A percentile compares a stretch with the other conserved stretches of the same genome.
Conservation (phyloP, 2,113 vertebrate genomes). For the Ptilonorhynchus violaceus region DNA sequence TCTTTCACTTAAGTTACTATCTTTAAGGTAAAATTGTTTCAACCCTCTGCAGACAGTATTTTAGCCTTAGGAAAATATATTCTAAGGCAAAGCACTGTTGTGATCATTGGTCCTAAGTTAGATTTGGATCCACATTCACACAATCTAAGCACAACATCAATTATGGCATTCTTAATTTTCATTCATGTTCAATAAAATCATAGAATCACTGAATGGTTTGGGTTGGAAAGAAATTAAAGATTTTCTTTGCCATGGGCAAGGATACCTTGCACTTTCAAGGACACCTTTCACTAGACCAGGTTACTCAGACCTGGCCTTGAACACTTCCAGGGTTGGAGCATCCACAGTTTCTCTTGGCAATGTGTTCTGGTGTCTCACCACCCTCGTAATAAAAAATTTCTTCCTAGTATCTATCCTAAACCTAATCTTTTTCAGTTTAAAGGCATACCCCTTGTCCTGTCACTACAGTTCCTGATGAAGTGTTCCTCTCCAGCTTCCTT, state of each 20-base stretch:
- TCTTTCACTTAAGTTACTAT: neutral
- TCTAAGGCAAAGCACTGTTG: neutral
- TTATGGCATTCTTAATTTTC: neutral
- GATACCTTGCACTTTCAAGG: neutral
- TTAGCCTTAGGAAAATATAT: neutral
- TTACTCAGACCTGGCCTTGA: neutral
- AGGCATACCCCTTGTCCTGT: neutral
- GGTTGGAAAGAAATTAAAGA: neutral
- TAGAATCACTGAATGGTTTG: neutral
- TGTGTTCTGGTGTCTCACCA: neutral
- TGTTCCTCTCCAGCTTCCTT: neutral
- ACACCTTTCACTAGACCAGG: neutral
- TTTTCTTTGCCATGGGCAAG: neutral
- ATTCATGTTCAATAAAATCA: fast-evolving
- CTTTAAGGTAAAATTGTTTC: neutral
- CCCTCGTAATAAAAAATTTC: neutral
- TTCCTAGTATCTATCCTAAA: neutral
- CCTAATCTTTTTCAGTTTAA: neutral
- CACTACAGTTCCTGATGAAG: neutral
- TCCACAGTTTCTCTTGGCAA: neutral
- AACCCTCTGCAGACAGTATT: neutral
- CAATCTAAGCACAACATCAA: neutral
- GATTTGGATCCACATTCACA: neutral
- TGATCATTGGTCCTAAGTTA: neutral
- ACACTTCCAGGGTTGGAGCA: neutral